Evolutionary conservation across 2,888 invertebrate genomes (phyloP).

Genomic region (Germaria angustata): DNA sequence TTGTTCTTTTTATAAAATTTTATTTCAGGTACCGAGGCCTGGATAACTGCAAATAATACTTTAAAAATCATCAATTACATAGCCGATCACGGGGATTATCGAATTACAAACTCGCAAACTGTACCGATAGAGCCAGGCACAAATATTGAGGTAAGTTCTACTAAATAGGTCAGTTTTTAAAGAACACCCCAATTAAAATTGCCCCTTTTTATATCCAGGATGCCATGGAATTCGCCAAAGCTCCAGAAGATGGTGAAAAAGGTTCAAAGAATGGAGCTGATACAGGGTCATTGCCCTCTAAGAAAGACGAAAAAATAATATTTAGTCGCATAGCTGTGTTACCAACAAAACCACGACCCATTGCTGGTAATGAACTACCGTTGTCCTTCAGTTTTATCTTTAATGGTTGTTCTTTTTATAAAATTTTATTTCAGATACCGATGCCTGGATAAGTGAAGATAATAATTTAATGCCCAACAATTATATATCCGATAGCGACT

Average conservation of each 20-base stretch:
- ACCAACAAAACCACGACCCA: too few species aligned
- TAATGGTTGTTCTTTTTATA: neutral
- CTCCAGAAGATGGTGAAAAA: constrained; percentile 78
- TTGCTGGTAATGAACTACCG: too few species aligned
- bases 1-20: neutral
- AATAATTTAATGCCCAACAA: constrained; percentile 90
- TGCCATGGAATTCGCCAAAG: constrained; percentile 87
- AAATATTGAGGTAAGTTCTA: constrained; percentile 83
- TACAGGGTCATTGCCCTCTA: too few species aligned
- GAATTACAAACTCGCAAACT: constrained; percentile 92
- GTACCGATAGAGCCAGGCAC: constrained; percentile 89
- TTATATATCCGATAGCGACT: constrained; percentile 93
- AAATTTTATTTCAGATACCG: constrained; percentile 81
- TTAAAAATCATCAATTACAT: constrained; percentile 92
- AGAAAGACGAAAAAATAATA: too few species aligned
- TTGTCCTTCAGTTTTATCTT: too few species aligned
- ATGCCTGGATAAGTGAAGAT: constrained; percentile 93
- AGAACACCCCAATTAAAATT: too few species aligned
- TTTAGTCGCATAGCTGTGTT: too few species aligned
- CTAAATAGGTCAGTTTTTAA: too few species aligned
- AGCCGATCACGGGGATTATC: constrained; percentile 90
- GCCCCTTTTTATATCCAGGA: constrained; percentile 80
- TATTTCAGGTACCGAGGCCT: constrained; percentile 86
- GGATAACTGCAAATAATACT: constrained; percentile 91
- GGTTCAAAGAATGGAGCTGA: constrained; percentile 54